Evolutionary conservation across 2,888 invertebrate species (phyloP), one percentile per base, ranked within the genome.

Genomic region (Dysmachus trigonus): DNA sequence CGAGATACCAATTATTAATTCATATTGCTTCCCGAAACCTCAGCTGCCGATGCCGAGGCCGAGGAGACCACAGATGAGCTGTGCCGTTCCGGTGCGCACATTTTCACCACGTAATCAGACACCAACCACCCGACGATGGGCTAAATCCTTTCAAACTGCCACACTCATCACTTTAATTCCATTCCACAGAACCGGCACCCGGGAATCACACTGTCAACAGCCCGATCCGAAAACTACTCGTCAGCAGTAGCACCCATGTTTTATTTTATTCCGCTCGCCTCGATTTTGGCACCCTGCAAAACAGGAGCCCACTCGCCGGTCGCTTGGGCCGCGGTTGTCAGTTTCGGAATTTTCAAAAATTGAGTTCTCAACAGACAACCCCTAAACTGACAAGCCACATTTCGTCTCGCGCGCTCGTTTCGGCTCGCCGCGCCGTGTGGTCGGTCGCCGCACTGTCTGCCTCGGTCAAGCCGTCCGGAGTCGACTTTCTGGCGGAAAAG

Each of bases 131-230:
- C 38, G 2, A 33, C n/a, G 13, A 62, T 33, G 76, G 22, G 22
- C 6, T 35, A 22, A 76, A 13, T 76, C 76, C 76, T 76, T n/a
- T 76, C 38, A 35, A 76, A 76, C 13, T 35, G 38, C 22, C 22
- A 38, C 33, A 35, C 76, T 76, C 38, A 76, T 76, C 76, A 76
- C 76, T 76, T 76, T 35, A 35, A 76, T 38, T 35, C 76, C 38
- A 73, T 73, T 6, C 62, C n/a, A n/a, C 15, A 41, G 41, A 3
- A 41, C 41, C 62, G 62, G 13, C 62, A 62, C 62, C 18, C 18
- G 62, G 47, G 22, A 62, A 27, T 62, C 62, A 22, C 62, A 62
- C 51, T 51, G 51, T 62, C 62, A 62, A 62, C 62, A 62, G 62
- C 62, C 62, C 62, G 62, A 62, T 22, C 62, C 62, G 62, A 62